A percentile compares a stretch with the other conserved stretches of the same genome.
Conservation (phyloP, 1,140 invertebrate species). For the Prorops nasuta region DNA sequence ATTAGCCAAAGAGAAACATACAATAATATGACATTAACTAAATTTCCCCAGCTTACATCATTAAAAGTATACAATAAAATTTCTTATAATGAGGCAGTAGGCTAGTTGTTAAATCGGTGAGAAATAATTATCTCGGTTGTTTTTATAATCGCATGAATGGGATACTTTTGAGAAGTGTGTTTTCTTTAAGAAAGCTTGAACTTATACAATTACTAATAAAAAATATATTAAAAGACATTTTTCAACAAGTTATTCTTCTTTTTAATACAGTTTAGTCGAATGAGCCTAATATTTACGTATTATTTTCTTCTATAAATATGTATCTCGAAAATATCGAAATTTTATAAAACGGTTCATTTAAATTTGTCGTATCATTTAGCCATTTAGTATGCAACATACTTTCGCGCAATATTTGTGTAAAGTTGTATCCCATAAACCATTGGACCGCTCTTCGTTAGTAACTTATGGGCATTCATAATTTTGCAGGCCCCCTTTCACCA, state of each 20-base stretch:
- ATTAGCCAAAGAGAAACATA: slow-evolving; percentile 14
- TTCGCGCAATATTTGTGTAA: slow-evolving; percentile 38
- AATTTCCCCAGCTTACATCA: not conserved
- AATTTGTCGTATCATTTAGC: slow-evolving; percentile 20
- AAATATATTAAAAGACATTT: too few relatives aligned
- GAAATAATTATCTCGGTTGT: not conserved
- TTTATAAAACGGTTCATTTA: slow-evolving; percentile 27
- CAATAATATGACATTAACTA: not conserved
- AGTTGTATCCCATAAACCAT: slow-evolving; percentile 54
- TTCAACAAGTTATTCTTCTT: too few relatives aligned
- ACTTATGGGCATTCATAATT: slow-evolving; percentile 19
- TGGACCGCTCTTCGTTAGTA: slow-evolving; percentile 43
- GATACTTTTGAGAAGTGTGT: too few relatives aligned
- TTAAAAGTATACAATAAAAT: not conserved
- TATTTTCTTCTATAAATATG: slow-evolving; percentile 35
- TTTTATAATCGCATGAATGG: not conserved
- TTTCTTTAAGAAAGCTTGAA: not conserved
- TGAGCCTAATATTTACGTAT: slow-evolving; percentile 32
- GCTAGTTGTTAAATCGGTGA: not conserved
- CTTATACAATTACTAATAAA: not conserved
- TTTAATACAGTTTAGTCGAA: slow-evolving; percentile 2
- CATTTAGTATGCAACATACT: slow-evolving; percentile 18
- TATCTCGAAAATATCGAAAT: slow-evolving; percentile 44
- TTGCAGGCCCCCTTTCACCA: slow-evolving; percentile 18
- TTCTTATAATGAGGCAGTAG: not conserved